phyloP scores from a whole-genome alignment of 2,888 invertebrate genomes.

The Harpalus rubripes region DNA sequence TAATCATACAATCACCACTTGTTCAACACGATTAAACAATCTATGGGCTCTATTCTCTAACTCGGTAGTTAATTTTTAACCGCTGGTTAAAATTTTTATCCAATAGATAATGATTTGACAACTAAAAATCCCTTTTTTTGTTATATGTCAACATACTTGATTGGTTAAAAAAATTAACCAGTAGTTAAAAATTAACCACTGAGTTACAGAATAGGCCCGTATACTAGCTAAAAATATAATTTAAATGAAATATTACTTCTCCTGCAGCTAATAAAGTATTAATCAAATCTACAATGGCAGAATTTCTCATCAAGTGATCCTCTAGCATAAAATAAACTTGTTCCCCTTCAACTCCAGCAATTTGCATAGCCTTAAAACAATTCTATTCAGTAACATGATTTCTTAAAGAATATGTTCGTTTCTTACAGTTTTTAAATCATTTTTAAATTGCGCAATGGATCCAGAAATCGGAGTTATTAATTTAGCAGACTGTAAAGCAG shows the following conservation, averaged over 20 bases:
- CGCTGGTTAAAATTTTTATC: too few species aligned
- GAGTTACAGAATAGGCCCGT: too few species aligned
- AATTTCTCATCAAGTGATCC: constrained; percentile 87
- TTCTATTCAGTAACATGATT: neutral
- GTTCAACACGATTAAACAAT: too few species aligned
- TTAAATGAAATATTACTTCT: constrained; percentile 77
- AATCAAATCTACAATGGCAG: constrained; percentile 85
- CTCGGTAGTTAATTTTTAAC: too few species aligned
- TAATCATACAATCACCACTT: too few species aligned
- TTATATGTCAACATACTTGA: too few species aligned
- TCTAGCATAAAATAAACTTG: constrained; percentile 89
- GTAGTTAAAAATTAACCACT: too few species aligned
- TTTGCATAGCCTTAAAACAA: constrained; percentile 83
- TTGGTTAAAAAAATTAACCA: too few species aligned
- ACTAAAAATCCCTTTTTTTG: too few species aligned
- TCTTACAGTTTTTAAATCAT: constrained; percentile 87
- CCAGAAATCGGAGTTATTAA: constrained; percentile 76
- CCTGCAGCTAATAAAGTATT: constrained; percentile 90
- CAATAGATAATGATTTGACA: too few species aligned
- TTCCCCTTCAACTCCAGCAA: constrained; percentile 89
- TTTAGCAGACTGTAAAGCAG: constrained; percentile 85
- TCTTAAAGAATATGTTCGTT: constrained; percentile 14
- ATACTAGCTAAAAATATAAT: neutral
- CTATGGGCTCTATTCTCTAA: too few species aligned
- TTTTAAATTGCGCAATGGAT: constrained; percentile 82